Evolutionary conservation across 1,140 invertebrate species (phyloP), one percentile per base, ranked within the genome.

Genomic region (Diabrotica virgifera): DNA sequence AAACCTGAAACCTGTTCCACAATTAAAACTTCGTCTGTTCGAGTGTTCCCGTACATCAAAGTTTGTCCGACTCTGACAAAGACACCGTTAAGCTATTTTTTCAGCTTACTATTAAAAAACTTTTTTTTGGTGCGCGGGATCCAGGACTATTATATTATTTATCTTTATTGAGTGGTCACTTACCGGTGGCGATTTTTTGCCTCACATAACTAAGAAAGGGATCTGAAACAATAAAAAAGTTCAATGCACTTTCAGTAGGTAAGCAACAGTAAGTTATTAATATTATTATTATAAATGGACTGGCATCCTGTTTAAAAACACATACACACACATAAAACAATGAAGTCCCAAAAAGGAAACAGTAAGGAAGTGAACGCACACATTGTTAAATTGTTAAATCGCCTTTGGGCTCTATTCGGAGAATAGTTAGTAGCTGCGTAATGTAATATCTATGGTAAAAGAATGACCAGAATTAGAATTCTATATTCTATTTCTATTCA

Each of bases 321-420:
- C 40, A 46, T 46, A 46, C 40, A 59, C 40, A 59, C 38, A 59
- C 37, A 59, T 59, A 59, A 59, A 59, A 59, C 58, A 59, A 59
- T 59, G 58, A 59, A 50, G 58, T 59, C 50, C 60, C 35, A 54
- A 62, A 62, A 62, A 54, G 60, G 60, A 62, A 62, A 62, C 52
- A 35, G 24, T 36, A 54, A 62, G 59, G 59, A 53, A 62, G 60
- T 59, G 24, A 13, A 37, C n/a, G 10, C 36, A 46, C n/a, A n/a
- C 40, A 46, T 46, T 46, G 40, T 46, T 46, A 46, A 46, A 46
- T 62, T 62, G 60, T 62, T 62, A 35, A 62, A 62, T 62, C 60
- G 51, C 40, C 40, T 46, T 46, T 10, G n/a, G n/a, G 40, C 40
- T 46, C 3, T 2, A 46, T n/a, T 46, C n/a, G 40, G 4, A 46